These are phyloP conservation scores for Aquatica leii DNA, from an alignment of 2,888 invertebrate species.

Conservation along the genomic window DNA sequence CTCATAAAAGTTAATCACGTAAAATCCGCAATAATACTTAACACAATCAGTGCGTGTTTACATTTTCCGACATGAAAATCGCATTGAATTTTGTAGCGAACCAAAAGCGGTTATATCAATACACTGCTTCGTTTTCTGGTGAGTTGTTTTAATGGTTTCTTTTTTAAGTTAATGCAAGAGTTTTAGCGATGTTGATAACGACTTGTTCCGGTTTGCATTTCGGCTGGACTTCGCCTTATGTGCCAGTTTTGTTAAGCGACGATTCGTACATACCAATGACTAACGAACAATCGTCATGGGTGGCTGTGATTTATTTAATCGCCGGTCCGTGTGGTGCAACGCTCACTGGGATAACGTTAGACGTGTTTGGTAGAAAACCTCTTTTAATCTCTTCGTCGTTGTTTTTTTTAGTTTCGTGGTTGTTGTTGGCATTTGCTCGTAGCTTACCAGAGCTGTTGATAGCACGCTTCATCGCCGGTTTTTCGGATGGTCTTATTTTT, in stretches of 20 bases:
- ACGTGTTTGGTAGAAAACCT: slow-evolving; percentile 73
- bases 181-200: slow-evolving; percentile 53
- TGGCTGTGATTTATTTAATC: slow-evolving; percentile 71
- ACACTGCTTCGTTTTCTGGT: too few species aligned
- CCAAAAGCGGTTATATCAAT: too few species aligned
- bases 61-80: too few species aligned
- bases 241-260: slow-evolving; percentile 62
- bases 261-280: slow-evolving; percentile 62
- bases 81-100: too few species aligned
- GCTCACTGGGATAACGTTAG: slow-evolving; percentile 69
- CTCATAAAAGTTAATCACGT: too few species aligned
- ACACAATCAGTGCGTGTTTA: too few species aligned
- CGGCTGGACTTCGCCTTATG: slow-evolving; percentile 71
- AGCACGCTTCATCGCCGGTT: slow-evolving; percentile 64
- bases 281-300: slow-evolving; percentile 67
- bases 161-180: too few species aligned
- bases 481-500: slow-evolving; percentile 62
- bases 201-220: slow-evolving; percentile 57
- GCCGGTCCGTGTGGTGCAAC: slow-evolving; percentile 71
- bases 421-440: slow-evolving; percentile 68
- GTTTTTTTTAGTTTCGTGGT: slow-evolving; percentile 71
- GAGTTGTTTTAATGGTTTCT: too few species aligned
- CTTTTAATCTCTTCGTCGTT: slow-evolving; percentile 69
- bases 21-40: too few species aligned
- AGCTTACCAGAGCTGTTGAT: slow-evolving; percentile 67